Evolutionary conservation across 2,797 vertebrate genomes (phyloP), one percentile per base, ranked within the genome.

Genomic region (Eospalax fontanierii): DNA sequence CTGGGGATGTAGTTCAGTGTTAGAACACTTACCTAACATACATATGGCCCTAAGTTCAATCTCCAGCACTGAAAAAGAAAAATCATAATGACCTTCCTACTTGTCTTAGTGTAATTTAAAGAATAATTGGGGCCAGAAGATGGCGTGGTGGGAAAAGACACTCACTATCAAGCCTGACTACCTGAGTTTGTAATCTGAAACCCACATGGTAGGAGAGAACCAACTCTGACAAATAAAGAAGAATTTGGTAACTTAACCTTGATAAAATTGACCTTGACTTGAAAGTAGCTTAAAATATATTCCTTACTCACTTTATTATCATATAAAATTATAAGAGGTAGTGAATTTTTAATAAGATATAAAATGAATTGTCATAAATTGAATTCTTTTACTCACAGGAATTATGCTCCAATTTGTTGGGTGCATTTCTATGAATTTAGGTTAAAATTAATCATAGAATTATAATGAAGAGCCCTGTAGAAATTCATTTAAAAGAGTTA

Each of bases 351-450:
- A 95, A 91, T 95, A 94, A 95, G 87, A 86, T 94, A 65, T 89
- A 86, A 92, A 88, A 40, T 89, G 10, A 59, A 92, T 96, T 96
- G 43, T 94, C 75, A 74, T 92, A 70, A 90, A 96, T 94, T 95
- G 70, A 96, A 40, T 92, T 38, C 57, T 68, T 46, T 97, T 95
- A 91, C 93, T 82, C 93, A 92, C 46, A 96, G 96, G 95, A 92
- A 96, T 92, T 96, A 92, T 94, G 89, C 88, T 83, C 95, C 92
- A 95, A 89, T 96, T 97, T 94, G 19, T 80, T 96, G 57, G 74
- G 46, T 66, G 80, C 21, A 74, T 93, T 93, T 38, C 54, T 90
- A 73, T 89, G 89, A 95, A 92, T 96, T 96, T 33, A 84, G 93
- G 79, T 95, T 95, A 96, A 92, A 94, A 43, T 96, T 87, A 81